Evolutionary conservation across 2,797 vertebrate species (phyloP), one percentile per base, ranked within the genome.

Genomic region (Eulemur coronatus): DNA sequence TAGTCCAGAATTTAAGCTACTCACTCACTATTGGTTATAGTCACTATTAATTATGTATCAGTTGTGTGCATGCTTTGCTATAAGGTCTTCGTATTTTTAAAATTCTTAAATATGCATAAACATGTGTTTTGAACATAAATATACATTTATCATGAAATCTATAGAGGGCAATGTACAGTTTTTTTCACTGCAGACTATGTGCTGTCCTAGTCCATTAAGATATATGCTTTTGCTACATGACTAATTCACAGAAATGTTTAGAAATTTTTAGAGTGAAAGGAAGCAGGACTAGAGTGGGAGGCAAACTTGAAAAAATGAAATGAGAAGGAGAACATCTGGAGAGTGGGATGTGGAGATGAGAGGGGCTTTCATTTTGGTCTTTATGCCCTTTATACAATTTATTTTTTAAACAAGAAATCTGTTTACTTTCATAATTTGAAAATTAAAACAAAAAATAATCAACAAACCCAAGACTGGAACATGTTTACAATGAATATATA

Each of bases 271-370:
- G 59, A 94, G 46, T 50, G 24, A 96, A 97, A 76, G 73, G 48
- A 75, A 89, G 84, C 52, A 81, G 78, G 70, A 89, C 38, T 38
- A 75, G 88, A 72, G 89, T 89, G 7, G 89, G 79, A 89, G 50
- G 46, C 41, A 94, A 84, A 91, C 65, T 67, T 91, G 57, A 87
- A 91, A 80, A 93, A 86, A 6, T 85, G 50, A 80, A 96, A 67
- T 63, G 48, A 81, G 85, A 76, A 91, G 28, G 55, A 81, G 50
- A 90, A 93, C 52, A 91, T 79, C 87, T 88, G 78, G 73, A 80
- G 73, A 94, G 61, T 57, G n/a, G 85, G 89, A 50, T 14, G 61
- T 48, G 13, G 33, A 4, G 41, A 67, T 15, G 24, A 88, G 50
- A 78, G 80, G 57, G 26, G 10, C 28, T 76, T 75, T 89, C 59